Conservation (phyloP, 2,888 invertebrate species). For the Psylliodes chrysocephalus region DNA sequence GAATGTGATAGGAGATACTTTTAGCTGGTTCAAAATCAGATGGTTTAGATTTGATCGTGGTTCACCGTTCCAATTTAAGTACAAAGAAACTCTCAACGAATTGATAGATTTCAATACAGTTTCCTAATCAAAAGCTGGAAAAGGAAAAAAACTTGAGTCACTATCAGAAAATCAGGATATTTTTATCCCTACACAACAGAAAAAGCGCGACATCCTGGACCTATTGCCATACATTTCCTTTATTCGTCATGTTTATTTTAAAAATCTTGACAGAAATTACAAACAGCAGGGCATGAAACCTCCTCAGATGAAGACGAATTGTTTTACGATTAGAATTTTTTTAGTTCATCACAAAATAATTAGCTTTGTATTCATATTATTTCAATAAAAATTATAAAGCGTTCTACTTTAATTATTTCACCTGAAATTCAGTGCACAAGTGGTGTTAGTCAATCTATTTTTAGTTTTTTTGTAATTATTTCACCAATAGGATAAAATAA, state of each 20-base stretch:
- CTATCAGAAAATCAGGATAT: neutral
- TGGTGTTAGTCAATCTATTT: too few relatives aligned
- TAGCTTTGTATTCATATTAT: too few relatives aligned
- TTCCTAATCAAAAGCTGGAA: neutral
- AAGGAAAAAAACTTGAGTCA: neutral
- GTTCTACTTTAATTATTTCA: too few relatives aligned
- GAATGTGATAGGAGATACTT: neutral
- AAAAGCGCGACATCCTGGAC: neutral
- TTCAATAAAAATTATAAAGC: too few relatives aligned
- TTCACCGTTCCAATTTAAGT: neutral
- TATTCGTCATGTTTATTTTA: neutral
- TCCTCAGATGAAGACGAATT: neutral
- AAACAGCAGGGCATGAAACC: neutral
- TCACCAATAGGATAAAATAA: too few relatives aligned
- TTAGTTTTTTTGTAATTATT: too few relatives aligned
- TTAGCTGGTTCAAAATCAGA: neutral
- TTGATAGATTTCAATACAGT: neutral
- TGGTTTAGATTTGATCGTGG: neutral
- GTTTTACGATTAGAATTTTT: too few relatives aligned
- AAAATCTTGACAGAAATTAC: too few relatives aligned
- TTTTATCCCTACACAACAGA: too few relatives aligned
- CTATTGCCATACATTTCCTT: neutral
- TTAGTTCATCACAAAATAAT: too few relatives aligned
- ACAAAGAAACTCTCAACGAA: constrained; percentile 1
- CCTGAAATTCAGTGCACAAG: too few relatives aligned